These are phyloP conservation scores for Phaenicophaeus curvirostris DNA, from an alignment of 2,797 vertebrate genomes.

Conservation along the genomic window DNA sequence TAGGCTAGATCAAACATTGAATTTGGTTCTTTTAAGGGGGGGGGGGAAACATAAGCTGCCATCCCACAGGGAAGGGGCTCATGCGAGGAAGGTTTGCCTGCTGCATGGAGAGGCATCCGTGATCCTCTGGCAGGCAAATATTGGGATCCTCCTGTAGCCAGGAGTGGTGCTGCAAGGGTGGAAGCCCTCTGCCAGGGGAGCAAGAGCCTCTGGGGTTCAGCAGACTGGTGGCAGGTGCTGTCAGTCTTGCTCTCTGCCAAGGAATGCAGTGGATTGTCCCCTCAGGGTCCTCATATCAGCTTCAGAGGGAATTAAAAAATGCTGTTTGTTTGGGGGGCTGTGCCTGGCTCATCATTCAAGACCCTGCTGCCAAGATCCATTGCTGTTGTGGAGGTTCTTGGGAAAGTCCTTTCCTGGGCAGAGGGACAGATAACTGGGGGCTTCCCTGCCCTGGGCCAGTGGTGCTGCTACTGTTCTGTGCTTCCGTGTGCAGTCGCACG, in stretches of 20 bases:
- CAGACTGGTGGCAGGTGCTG: not conserved
- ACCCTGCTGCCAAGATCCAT: not conserved
- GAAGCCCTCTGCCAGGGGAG: not conserved
- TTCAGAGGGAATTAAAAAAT: slow-evolving; percentile 36
- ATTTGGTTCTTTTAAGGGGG: not conserved
- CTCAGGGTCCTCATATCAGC: not conserved
- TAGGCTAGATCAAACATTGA: not conserved
- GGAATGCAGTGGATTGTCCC: not conserved
- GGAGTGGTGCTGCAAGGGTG: not conserved
- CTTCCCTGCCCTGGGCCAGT: not conserved
- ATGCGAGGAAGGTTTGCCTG: not conserved
- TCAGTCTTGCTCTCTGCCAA: not conserved
- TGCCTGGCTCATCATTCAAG: not conserved
- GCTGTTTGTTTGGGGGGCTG: not conserved
- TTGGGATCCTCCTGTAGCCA: not conserved
- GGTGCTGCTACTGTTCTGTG: not conserved
- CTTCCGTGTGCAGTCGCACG: not conserved
- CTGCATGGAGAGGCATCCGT: not conserved
- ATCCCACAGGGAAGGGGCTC: not conserved
- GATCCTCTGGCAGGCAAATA: not conserved
- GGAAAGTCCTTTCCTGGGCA: not conserved
- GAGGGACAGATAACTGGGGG: not conserved
- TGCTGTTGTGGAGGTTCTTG: not conserved
- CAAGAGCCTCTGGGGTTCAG: not conserved
- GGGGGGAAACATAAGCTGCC: not conserved